These are phyloP conservation scores for Spatula versicolor DNA, from an alignment of 2,797 vertebrate genomes.

Conservation along the genomic window DNA sequence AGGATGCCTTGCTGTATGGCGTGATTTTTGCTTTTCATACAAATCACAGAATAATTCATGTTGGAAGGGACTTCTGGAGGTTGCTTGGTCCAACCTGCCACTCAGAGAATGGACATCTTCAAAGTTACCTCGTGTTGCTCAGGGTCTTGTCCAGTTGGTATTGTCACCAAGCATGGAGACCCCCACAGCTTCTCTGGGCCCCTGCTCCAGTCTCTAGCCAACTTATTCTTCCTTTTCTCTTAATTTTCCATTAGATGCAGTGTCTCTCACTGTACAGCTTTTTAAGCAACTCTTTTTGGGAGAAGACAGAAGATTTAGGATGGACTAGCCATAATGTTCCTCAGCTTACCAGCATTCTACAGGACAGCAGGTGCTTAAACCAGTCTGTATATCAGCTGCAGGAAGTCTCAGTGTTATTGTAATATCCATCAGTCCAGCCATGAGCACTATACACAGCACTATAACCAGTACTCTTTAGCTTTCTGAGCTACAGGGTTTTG, in stretches of 20 bases:
- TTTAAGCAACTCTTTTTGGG: background rate
- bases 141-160: background rate
- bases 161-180: background rate
- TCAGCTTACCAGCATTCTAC: background rate
- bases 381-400: background rate
- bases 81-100: fast-evolving
- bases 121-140: background rate
- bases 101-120: background rate
- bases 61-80: background rate
- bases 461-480: background rate
- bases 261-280: background rate
- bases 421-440: background rate
- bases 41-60: background rate
- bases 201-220: background rate
- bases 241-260: background rate
- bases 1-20: background rate
- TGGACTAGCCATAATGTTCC: background rate
- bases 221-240: background rate
- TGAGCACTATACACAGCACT: background rate
- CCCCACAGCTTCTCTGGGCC: background rate
- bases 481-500: background rate
- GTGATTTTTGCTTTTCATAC: background rate
- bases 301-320: background rate
- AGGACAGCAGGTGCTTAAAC: background rate
- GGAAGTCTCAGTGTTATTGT: background rate